Evolutionary conservation across 92 coral and sea anemone genomes (phyloP).

Genomic region (Paragorgia papillata): DNA sequence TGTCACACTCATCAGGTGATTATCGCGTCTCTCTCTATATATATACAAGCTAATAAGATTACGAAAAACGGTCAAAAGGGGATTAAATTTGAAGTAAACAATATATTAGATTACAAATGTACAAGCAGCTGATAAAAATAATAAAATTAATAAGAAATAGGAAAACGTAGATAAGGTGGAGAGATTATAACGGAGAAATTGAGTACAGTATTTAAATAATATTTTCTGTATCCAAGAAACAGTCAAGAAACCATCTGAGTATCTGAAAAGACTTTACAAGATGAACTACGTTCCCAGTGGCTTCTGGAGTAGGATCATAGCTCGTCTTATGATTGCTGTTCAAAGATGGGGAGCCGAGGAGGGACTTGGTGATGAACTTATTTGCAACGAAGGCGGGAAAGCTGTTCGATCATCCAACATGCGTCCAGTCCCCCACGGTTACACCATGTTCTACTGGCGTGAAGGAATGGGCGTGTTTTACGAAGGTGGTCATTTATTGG

Average conservation of each 20-base stretch:
- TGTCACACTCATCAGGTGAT: too few relatives aligned
- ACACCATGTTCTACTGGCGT: constrained; percentile 94
- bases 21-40: too few relatives aligned
- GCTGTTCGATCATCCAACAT: constrained; percentile 17
- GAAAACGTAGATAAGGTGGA: too few relatives aligned
- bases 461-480: constrained; percentile 96
- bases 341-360: constrained; percentile 88
- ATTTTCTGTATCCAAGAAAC: too few relatives aligned
- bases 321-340: constrained; percentile 92
- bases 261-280: constrained; percentile 72
- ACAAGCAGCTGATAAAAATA: too few relatives aligned
- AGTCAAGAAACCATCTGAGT: constrained; percentile 19
- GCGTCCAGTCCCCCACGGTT: constrained; percentile 51
- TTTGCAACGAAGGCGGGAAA: constrained; percentile 26
- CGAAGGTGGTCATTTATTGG: constrained; percentile 88
- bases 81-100: too few relatives aligned
- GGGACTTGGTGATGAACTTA: constrained; percentile 75
- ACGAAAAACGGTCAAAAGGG: too few relatives aligned
- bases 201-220: too few relatives aligned
- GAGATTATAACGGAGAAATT: too few relatives aligned
- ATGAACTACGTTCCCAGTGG: constrained; percentile 98
- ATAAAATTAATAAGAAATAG: too few relatives aligned
- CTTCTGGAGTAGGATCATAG: constrained; percentile 97
- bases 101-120: too few relatives aligned
- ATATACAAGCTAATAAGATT: too few relatives aligned